A percentile compares a stretch with the other conserved stretches of the same genome.
Evolutionary conservation across 2,888 invertebrate genomes (phyloP).

Genomic region (Drosophila tanythrix): DNA sequence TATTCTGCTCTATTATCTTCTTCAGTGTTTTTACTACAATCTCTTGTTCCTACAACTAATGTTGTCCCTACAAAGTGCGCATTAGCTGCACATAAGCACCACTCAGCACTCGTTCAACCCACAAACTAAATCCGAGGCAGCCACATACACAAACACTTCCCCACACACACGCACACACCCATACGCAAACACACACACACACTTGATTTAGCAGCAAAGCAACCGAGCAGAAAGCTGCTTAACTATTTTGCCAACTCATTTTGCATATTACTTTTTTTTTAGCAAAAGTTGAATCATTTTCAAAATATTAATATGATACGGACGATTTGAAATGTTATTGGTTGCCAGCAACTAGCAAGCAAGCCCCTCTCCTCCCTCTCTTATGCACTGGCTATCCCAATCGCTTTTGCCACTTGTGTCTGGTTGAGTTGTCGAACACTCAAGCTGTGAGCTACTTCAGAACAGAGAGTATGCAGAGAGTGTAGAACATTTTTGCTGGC

Average conservation of each 20-base stretch:
- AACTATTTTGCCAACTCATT: constrained; percentile 73
- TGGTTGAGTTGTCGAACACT: constrained; percentile 59
- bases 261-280: constrained; percentile 62
- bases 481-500: constrained; percentile 46
- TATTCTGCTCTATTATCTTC: not conserved
- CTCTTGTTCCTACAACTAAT: constrained; percentile 22
- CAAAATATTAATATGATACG: constrained; percentile 56
- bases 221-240: constrained; percentile 67
- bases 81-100: constrained; percentile 41
- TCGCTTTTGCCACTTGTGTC: constrained; percentile 54
- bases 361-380: not conserved
- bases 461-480: constrained; percentile 27
- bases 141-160: constrained; percentile 9
- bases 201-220: constrained; percentile 57
- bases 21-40: constrained; percentile 14
- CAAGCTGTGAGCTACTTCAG: constrained; percentile 23
- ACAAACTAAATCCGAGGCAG: constrained; percentile 37
- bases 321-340: constrained; percentile 41
- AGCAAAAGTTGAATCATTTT: constrained; percentile 67
- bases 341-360: constrained; percentile 4
- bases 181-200: constrained; percentile 10
- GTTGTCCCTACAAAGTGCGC: constrained; percentile 27
- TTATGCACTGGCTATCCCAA: not conserved
- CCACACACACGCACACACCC: constrained; percentile 11
- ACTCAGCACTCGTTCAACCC: constrained; percentile 31